A percentile compares a stretch with the other conserved stretches of the same genome.
Evolutionary conservation across 2,797 vertebrate species (phyloP).

Genomic region (Ctenosaura bakeri): DNA sequence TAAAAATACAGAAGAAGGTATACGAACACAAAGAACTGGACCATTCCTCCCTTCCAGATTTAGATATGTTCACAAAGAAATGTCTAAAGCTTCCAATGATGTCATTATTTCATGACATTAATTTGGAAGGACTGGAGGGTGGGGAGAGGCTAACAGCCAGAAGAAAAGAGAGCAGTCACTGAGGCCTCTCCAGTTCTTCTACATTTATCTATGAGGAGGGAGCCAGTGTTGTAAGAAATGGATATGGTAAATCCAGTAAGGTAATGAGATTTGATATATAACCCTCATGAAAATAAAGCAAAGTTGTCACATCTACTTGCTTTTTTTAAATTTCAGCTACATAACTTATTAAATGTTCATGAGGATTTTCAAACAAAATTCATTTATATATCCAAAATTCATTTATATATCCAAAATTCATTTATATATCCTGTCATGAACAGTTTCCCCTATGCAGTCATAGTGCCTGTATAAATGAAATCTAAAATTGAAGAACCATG

Average conservation of each 20-base stretch:
- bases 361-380: background rate
- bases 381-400: background rate
- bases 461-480: background rate
- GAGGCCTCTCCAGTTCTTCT: background rate
- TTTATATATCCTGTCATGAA: background rate
- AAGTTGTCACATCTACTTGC: background rate
- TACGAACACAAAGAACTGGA: background rate
- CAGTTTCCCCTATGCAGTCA: background rate
- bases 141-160: background rate
- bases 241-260: background rate
- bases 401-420: background rate
- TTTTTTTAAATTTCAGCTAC: background rate
- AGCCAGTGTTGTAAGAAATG: background rate
- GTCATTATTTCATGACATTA: background rate
- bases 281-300: background rate
- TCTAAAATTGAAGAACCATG: background rate
- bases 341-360: background rate
- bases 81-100: background rate
- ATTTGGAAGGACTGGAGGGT: background rate
- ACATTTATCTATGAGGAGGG: background rate
- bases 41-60: background rate
- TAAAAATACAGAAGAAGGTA: background rate
- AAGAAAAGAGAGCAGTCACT: no score
- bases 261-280: background rate
- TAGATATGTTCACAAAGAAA: background rate